Evolutionary conservation across 2,888 invertebrate genomes (phyloP).

Genomic region (Sphaerophoria taeniata): DNA sequence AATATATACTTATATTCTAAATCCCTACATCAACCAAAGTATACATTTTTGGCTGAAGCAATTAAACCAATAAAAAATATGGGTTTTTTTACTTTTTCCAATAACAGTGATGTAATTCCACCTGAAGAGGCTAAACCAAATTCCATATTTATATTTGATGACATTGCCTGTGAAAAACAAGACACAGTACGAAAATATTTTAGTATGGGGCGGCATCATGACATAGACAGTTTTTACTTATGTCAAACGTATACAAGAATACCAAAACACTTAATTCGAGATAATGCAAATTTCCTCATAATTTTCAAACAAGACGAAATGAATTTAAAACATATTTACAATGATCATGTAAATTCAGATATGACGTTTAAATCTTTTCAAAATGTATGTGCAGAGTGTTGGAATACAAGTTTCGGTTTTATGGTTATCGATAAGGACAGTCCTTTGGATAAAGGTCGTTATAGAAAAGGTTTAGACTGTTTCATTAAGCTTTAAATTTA

Average conservation of each 20-base stretch:
- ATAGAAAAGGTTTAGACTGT: conserved; percentile 10
- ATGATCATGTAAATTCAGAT: background rate
- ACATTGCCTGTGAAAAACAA: conserved; percentile 35
- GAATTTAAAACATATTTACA: background rate
- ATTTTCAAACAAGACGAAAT: conserved; percentile 78
- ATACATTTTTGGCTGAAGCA: conserved; percentile 71
- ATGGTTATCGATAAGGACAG: background rate
- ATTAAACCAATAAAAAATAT: conserved; percentile 63
- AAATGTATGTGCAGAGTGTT: background rate
- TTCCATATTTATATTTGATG: conserved; percentile 43
- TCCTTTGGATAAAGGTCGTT: background rate
- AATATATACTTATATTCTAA: conserved; percentile 80
- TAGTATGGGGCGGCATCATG: conserved; percentile 78
- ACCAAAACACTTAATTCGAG: conserved; percentile 79
- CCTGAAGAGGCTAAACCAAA: conserved; percentile 74
- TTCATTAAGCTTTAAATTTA: background rate
- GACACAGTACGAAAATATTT: conserved; percentile 76
- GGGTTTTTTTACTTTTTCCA: conserved; percentile 59
- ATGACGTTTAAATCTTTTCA: background rate
- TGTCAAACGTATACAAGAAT: conserved; percentile 64
- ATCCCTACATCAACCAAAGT: conserved; percentile 76
- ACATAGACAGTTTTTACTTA: conserved; percentile 79
- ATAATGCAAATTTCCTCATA: conserved; percentile 78
- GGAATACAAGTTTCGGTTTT: no score
- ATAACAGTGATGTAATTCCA: conserved; percentile 61